These are phyloP conservation scores for Stegastes partitus DNA, from an alignment of 2,113 vertebrate species.

Conservation along the genomic window DNA sequence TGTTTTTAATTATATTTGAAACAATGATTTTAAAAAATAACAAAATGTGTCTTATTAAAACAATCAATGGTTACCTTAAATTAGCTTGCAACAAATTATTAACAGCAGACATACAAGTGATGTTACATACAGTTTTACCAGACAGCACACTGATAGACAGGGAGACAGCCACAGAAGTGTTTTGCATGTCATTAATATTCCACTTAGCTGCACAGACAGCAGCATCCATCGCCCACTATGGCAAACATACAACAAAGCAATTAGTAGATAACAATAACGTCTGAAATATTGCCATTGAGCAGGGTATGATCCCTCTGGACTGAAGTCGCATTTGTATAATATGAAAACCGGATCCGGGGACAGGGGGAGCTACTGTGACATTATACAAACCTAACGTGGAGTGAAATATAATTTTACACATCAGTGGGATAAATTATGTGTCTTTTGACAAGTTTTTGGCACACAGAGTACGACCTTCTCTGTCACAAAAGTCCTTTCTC, in stretches of 20 bases:
- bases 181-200: conserved; percentile 53
- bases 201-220: conserved; percentile 29
- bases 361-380: background rate
- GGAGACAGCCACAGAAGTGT: conserved; percentile 30
- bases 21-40: background rate
- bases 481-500: background rate
- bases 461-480: background rate
- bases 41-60: background rate
- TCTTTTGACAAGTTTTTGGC: background rate
- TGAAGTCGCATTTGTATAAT: conserved; percentile 28
- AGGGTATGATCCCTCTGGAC: conserved; percentile 23
- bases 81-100: conserved; percentile 12
- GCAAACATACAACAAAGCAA: conserved; percentile 38
- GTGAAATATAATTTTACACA: conserved; percentile 10
- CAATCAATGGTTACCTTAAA: conserved; percentile 20
- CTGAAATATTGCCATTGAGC: conserved; percentile 11
- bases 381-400: background rate
- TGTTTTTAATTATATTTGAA: conserved; percentile 24
- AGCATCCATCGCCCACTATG: conserved; percentile 25
- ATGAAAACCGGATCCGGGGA: background rate
- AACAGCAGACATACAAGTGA: conserved; percentile 1
- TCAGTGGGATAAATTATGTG: background rate
- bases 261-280: conserved; percentile 40
- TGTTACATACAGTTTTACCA: conserved; percentile 9
- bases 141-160: conserved; percentile 2